Percentiles rank a stretch among this genome's conserved stretches.
Evolutionary conservation across 2,797 vertebrate genomes (phyloP).

Genomic region (Coranthus polyacanthus): DNA sequence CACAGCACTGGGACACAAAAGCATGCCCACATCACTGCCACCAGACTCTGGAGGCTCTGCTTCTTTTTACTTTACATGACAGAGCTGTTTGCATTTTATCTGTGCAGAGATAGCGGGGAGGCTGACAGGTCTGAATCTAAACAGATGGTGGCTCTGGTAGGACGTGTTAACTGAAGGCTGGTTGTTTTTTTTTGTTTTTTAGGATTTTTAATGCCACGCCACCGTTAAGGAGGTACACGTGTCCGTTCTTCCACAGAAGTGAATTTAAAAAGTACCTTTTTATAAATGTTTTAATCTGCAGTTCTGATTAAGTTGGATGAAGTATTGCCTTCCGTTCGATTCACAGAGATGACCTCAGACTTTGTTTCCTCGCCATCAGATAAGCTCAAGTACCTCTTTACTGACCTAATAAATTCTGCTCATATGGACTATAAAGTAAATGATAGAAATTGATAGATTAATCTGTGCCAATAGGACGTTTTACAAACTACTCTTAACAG

Average conservation of each 20-base stretch:
- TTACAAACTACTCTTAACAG: too few species aligned
- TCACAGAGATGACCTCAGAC: too few species aligned
- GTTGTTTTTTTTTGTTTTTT: too few species aligned
- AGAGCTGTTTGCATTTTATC: constrained; percentile 48
- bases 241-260: neutral
- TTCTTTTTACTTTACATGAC: constrained; percentile 47
- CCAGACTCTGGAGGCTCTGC: constrained; percentile 39
- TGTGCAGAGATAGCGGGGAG: constrained; percentile 40
- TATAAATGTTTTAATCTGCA: too few species aligned
- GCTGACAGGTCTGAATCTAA: constrained; percentile 31
- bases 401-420: too few species aligned
- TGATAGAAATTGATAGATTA: too few species aligned
- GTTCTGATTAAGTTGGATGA: too few species aligned
- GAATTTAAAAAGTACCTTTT: too few species aligned
- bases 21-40: constrained; percentile 31
- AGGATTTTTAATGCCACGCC: constrained; percentile 4
- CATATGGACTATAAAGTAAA: too few species aligned
- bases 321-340: neutral
- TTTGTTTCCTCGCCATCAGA: too few species aligned
- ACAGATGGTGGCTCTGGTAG: constrained; percentile 27
- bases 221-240: constrained; percentile 2
- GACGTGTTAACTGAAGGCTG: neutral
- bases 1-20: constrained; percentile 35
- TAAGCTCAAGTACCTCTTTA: too few species aligned
- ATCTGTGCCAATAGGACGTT: too few species aligned